Evolutionary conservation across 2,113 vertebrate species (phyloP), one percentile per base, ranked within the genome.

Genomic region (Heloderma charlesbogerti): DNA sequence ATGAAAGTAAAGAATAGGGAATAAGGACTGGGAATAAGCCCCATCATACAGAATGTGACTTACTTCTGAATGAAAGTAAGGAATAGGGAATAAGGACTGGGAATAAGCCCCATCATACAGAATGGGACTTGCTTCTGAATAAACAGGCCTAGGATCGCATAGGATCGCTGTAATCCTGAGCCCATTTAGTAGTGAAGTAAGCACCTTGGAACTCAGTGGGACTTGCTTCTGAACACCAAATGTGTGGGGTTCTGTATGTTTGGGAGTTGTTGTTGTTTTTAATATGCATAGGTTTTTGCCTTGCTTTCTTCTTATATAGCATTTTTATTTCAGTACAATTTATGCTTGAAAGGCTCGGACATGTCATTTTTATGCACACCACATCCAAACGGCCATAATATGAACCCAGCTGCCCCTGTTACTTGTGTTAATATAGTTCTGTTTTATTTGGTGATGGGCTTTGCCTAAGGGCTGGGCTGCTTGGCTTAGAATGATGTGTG

Each of bases 361-460:
- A 27, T 45, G 34, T 91, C 57, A 92, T 37, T 48, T 63, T 94
- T 87, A 90, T 0, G 0, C 57, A 71, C 48, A 88, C 31, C 63
- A n/a, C 48, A 54, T 75, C 67, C 88, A 72, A 80, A 0, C 0
- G 88, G 92, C 87, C 92, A 89, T 75, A 43, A 48, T 84, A 48
- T 25, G 71, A 89, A 84, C 89, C 90, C 91, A 94, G 88, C 92
- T 93, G 88, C 86, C 87, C 92, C 86, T 90, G 37, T 71, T 88
- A 1, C 0, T 0, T 63, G 77, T 86, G 83, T 79, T 95, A 94
- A 93, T 60, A 81, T 78, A 93, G 86, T 43, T 93, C 91, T 67
- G 91, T 94, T 96, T 93, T 89, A 82, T 93, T 89, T 90, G 37
- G 85, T 90, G 88, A 75, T 80, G 60, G 60, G 31, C 60, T 88